phyloP scores from a whole-genome alignment of 2,113 vertebrate species.

The Podarcis cretensis region DNA sequence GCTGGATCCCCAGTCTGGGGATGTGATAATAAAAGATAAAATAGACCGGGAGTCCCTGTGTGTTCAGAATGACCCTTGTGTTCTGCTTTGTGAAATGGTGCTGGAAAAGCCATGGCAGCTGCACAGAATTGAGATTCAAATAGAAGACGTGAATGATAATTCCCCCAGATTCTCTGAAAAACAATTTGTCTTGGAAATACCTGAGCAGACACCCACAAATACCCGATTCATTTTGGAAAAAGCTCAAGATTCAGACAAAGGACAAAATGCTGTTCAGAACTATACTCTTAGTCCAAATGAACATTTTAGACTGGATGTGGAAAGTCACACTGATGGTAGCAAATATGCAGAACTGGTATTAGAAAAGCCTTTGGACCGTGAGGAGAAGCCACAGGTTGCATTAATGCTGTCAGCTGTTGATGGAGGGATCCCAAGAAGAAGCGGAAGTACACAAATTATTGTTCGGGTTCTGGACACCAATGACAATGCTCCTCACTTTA shows the following conservation, averaged over 20 bases:
- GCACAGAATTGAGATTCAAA: constrained; percentile 71
- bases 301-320: constrained; percentile 70
- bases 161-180: constrained; percentile 26
- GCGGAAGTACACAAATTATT: constrained; percentile 37
- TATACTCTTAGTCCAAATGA: constrained; percentile 77
- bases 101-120: constrained; percentile 73
- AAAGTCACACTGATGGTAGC: constrained; percentile 25
- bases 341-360: constrained; percentile 62
- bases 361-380: constrained; percentile 64
- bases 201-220: constrained; percentile 70
- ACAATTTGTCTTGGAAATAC: constrained; percentile 72
- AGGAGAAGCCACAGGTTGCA: constrained; percentile 56
- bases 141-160: constrained; percentile 71
- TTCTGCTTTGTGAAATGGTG: constrained; percentile 67
- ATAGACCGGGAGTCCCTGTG: constrained; percentile 84
- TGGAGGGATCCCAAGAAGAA: constrained; percentile 39
- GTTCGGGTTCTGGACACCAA: constrained; percentile 63
- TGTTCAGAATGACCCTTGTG: constrained; percentile 57
- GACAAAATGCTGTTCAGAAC: constrained; percentile 72
- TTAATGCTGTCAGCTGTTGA: constrained; percentile 65
- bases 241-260: constrained; percentile 80
- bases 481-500: constrained; percentile 65
- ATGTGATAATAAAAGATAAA: constrained; percentile 75
- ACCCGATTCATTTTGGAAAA: constrained; percentile 75
- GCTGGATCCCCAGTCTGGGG: constrained; percentile 75